Evolutionary conservation across 2,113 vertebrate genomes (phyloP).

Genomic region (Felis catus): DNA sequence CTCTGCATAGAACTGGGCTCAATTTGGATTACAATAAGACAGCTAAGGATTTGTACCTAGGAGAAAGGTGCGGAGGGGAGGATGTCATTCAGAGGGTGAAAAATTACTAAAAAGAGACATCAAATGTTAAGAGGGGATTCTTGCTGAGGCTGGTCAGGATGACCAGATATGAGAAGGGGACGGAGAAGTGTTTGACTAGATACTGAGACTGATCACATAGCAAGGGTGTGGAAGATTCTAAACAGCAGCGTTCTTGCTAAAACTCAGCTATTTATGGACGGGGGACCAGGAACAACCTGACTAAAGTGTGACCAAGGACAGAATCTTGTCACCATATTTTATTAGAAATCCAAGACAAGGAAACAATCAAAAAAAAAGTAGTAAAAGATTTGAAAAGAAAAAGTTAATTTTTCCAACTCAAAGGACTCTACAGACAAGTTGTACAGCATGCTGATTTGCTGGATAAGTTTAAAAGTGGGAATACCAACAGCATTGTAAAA

Average conservation of each 20-base stretch:
- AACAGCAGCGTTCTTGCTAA: not conserved
- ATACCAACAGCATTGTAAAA: not conserved
- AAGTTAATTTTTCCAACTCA: not conserved
- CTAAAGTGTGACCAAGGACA: not conserved
- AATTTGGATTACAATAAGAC: not conserved
- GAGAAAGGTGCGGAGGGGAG: not conserved
- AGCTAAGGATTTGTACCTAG: not conserved
- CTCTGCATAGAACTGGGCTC: not conserved
- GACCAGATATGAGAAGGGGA: not conserved
- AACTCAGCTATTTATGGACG: not conserved
- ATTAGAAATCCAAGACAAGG: not conserved
- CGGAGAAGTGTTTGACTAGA: not conserved
- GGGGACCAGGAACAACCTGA: fast-evolving
- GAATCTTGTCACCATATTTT: not conserved
- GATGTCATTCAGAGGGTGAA: not conserved
- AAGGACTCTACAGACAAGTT: not conserved
- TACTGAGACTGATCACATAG: not conserved
- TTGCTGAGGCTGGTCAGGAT: no score
- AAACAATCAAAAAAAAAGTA: not conserved
- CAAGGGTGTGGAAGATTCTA: fast-evolving
- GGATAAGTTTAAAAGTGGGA: not conserved
- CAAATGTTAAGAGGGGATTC: no score
- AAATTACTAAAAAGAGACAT: not conserved
- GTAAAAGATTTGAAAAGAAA: not conserved
- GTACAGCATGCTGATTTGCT: not conserved